Evolutionary conservation across 1,140 invertebrate genomes (phyloP).

Genomic region (Coenobita brevimanus): DNA sequence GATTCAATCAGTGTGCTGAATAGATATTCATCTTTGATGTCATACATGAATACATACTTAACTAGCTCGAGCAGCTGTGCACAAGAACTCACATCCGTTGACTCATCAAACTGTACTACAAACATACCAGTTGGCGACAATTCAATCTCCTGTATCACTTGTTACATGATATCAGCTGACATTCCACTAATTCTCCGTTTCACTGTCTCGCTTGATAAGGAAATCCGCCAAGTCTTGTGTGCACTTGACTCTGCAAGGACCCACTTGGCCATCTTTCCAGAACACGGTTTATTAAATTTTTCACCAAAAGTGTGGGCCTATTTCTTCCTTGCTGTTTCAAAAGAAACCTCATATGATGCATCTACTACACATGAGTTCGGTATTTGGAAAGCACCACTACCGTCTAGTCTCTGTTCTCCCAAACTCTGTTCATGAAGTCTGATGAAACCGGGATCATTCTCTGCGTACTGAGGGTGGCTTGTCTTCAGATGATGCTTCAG

Average conservation of each 20-base stretch:
- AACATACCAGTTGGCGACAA: neutral
- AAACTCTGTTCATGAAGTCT: too few species aligned
- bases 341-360: too few species aligned
- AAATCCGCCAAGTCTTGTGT: slow-evolving; percentile 38
- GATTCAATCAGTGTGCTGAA: neutral
- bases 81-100: slow-evolving; percentile 20
- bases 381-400: too few species aligned
- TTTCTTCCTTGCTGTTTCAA: too few species aligned
- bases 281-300: slow-evolving; percentile 17
- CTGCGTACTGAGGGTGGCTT: too few species aligned
- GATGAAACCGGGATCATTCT: too few species aligned
- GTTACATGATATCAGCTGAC: slow-evolving; percentile 48
- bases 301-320: too few species aligned
- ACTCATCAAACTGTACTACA: slow-evolving; percentile 13
- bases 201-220: slow-evolving; percentile 19
- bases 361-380: too few species aligned
- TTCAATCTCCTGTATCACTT: slow-evolving; percentile 41
- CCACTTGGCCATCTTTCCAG: slow-evolving; percentile 12
- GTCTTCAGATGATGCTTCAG: too few species aligned
- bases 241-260: slow-evolving; percentile 77
- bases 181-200: slow-evolving; percentile 14
- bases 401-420: too few species aligned
- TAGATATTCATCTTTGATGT: too few species aligned
- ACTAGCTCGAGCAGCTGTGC: slow-evolving; percentile 9
- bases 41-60: too few species aligned